These are phyloP conservation scores for Cylloceria caligata DNA, from an alignment of 2,888 invertebrate species.

Conservation along the genomic window DNA sequence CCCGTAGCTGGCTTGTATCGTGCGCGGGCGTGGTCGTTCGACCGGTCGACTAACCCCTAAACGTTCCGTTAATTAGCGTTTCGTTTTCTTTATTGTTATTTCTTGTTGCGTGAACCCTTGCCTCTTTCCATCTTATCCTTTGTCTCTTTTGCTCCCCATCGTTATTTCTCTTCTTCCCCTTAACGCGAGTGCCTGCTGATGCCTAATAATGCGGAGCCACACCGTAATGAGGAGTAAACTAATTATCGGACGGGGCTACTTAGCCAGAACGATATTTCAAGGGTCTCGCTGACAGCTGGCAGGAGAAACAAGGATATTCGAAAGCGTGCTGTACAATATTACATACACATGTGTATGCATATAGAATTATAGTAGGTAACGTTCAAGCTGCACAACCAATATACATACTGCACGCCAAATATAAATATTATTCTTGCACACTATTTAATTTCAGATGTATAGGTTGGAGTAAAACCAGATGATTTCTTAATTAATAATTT, in stretches of 20 bases:
- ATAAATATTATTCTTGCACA: neutral
- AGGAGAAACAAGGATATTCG: conserved; percentile 76
- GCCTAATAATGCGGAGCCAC: conserved; percentile 80
- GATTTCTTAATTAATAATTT: conserved; percentile 32
- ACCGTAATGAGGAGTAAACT: conserved; percentile 83
- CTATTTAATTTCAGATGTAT: neutral
- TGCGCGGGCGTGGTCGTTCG: conserved; percentile 77
- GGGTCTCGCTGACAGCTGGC: conserved; percentile 80
- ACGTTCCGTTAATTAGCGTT: conserved; percentile 82
- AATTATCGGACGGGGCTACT: conserved; percentile 82
- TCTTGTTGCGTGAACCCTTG: conserved; percentile 37
- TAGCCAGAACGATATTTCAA: conserved; percentile 82
- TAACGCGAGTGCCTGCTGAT: conserved; percentile 61
- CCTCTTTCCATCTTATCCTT: conserved; percentile 15
- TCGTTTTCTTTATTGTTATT: conserved; percentile 69
- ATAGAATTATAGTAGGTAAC: neutral
- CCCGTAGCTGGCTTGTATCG: conserved; percentile 23
- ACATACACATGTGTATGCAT: conserved; percentile 4
- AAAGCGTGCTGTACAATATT: conserved; percentile 36
- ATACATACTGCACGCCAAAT: neutral
- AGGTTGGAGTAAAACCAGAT: neutral
- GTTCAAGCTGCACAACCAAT: neutral
- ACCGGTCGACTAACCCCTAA: conserved; percentile 79
- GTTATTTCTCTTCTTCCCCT: neutral
- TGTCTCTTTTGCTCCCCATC: neutral